Evolutionary conservation across 2,888 invertebrate species (phyloP).

Genomic region (Cerastis rubricosa): DNA sequence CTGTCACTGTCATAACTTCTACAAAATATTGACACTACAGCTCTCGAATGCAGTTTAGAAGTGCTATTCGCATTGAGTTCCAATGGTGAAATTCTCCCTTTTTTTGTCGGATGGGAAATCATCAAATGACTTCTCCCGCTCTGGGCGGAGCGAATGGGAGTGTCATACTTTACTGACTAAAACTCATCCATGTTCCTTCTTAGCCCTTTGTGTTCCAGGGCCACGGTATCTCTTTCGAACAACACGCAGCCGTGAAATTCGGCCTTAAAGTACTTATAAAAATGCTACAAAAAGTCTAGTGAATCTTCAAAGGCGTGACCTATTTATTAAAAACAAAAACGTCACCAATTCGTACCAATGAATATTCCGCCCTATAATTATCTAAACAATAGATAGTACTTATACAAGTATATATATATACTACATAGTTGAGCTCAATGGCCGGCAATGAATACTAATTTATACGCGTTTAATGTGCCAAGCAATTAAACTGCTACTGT

Average conservation of each 20-base stretch:
- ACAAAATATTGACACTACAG: background rate
- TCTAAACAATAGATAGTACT: slow-evolving; percentile 41
- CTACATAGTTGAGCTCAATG: slow-evolving; percentile 71
- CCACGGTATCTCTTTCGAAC: too few species aligned
- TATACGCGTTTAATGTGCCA: slow-evolving; percentile 88
- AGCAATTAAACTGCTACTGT: slow-evolving; percentile 85
- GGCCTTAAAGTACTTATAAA: background rate
- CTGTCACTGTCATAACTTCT: too few species aligned
- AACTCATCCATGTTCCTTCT: too few species aligned
- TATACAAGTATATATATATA: slow-evolving; percentile 35
- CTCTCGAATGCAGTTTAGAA: background rate
- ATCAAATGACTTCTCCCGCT: too few species aligned
- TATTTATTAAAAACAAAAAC: slow-evolving; percentile 8
- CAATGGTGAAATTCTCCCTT: background rate
- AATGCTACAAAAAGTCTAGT: background rate
- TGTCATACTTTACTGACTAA: too few species aligned
- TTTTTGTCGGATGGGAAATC: too few species aligned
- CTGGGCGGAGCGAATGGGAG: too few species aligned
- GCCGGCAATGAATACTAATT: slow-evolving; percentile 88
- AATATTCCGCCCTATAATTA: slow-evolving; percentile 43
- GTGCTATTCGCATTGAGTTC: background rate
- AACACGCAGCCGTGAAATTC: too few species aligned
- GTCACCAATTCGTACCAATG: slow-evolving; percentile 12
- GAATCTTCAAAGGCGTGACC: background rate
- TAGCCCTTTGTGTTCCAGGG: too few species aligned